Evolutionary conservation across 37 sponge, comb jelly and placozoan species (phyloP).

Genomic region (Axinella damicornis): DNA sequence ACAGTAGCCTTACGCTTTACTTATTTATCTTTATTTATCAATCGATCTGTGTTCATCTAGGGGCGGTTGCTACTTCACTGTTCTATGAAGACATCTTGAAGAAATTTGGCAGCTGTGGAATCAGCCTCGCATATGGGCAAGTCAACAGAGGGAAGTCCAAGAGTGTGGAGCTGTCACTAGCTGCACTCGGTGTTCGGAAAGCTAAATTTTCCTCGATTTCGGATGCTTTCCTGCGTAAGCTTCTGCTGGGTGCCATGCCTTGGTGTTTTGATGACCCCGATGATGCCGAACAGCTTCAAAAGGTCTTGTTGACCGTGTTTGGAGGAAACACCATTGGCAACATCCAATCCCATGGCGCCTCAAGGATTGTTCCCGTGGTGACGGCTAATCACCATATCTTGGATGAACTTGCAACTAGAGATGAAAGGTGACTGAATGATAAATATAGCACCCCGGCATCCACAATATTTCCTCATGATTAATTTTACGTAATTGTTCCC

Average conservation of each 20-base stretch:
- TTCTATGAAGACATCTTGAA: too few relatives aligned
- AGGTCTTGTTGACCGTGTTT: neutral
- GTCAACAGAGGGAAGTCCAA: conserved; percentile 14
- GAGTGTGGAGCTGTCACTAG: conserved; percentile 8
- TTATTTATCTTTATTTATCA: too few relatives aligned
- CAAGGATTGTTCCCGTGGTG: neutral
- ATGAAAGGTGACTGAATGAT: conserved; percentile 8
- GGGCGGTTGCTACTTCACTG: too few relatives aligned
- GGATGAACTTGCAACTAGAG: conserved; percentile 14
- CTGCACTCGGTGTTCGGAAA: neutral
- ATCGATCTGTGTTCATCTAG: too few relatives aligned
- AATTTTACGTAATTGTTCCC: neutral
- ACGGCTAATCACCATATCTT: neutral
- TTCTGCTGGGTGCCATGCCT: conserved; percentile 13
- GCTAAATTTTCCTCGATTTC: neutral
- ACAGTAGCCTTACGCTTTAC: too few relatives aligned
- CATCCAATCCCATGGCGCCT: neutral
- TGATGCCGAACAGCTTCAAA: neutral
- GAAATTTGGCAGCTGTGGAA: too few relatives aligned
- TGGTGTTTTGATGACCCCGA: conserved; percentile 30
- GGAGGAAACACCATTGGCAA: conserved; percentile 1
- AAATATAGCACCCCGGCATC: neutral
- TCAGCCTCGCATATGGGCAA: neutral
- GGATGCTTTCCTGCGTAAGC: neutral
- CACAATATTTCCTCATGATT: neutral